Base-by-base conservation (phyloP, 2,113 vertebrate genomes). In the Brevimyrus niger region DNA sequence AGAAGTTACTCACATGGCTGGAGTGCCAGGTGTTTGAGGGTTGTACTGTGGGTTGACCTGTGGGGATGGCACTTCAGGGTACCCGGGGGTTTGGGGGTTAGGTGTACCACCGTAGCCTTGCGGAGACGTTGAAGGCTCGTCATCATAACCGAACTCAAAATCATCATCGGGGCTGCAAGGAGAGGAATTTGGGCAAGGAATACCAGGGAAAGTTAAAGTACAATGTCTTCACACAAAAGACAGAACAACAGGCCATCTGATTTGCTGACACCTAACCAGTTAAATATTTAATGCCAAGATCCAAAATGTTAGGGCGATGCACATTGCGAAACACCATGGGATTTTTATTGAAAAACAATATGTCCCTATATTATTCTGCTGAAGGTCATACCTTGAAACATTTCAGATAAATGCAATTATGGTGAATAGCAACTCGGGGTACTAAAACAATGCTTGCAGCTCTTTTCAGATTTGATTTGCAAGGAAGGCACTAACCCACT, bases 11-110 rank as follows among this genome's bases (percentile, higher is more conserved):
- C 92, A 99, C 98, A 99, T 99, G 27, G 98, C 98, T 0, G 98
- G 98, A 0, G 98, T 98, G 44, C 98, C 97, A 0, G 98, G 98
- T 0, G 98, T 98, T 95, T 99, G 98, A 0, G 98, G 98, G 93
- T 99, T 98, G 93, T 98, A 99, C 88, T 97, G 97, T 0, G 97
- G 97, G 94, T 97, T 99, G 94, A 99, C 97, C 89, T 98, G 98
- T 0, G 98, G 98, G 42, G 98, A 99, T 0, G 97, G 97, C 11
- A 97, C 98, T 88, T 99, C 98, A 0, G 98, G 98, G 92, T 99
- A 99, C 1, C 98, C 98, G 0, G 98, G 98, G 6, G 98, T 99
- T 91, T 99, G 98, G 0, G 98, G 98, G 90, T 99, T 99, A 5
- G 98, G 98, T 0, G 97, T 98, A 0, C 96, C 97, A 1, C 97